Percentiles rank a stretch among this genome's conserved stretches.
Evolutionary conservation across 2,888 invertebrate species (phyloP).

Genomic region (Epinotia nisella): DNA sequence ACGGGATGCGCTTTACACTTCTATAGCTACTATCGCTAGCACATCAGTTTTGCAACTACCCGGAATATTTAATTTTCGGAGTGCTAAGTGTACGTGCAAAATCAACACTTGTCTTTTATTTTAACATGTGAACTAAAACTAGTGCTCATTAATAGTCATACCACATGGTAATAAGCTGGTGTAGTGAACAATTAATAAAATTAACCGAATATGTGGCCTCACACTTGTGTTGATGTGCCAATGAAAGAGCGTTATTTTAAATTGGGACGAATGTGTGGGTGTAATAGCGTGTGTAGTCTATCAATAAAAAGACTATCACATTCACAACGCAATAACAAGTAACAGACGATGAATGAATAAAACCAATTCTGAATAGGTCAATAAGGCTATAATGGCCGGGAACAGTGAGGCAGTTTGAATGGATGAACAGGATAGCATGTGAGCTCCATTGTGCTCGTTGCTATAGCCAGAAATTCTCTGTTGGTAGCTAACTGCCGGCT

Average conservation of each 20-base stretch:
- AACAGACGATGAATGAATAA: constrained; percentile 53
- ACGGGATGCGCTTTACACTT: neutral
- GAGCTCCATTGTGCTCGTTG: constrained; percentile 4
- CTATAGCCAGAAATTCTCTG: constrained; percentile 4
- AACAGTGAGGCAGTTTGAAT: constrained; percentile 19
- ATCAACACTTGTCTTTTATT: constrained; percentile 6
- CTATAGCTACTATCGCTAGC: constrained; percentile 2
- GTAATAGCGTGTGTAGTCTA: constrained; percentile 23
- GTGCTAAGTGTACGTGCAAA: neutral
- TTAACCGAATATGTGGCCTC: constrained; percentile 63
- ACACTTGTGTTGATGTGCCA: constrained; percentile 54
- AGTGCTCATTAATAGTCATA: constrained; percentile 16
- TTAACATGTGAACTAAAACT: constrained; percentile 1
- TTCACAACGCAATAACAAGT: constrained; percentile 45
- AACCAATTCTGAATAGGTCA: constrained; percentile 51
- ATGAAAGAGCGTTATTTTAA: constrained; percentile 21
- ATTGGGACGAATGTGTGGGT: constrained; percentile 40
- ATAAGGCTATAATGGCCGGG: constrained; percentile 54
- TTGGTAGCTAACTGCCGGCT: neutral
- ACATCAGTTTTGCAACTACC: neutral
- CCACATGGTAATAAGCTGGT: constrained; percentile 28
- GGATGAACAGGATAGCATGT: constrained; percentile 23
- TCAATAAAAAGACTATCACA: constrained; percentile 42
- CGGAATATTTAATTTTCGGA: neutral
- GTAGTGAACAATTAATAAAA: constrained; percentile 55